Evolutionary conservation across 2,888 invertebrate genomes (phyloP).

Genomic region (Drosophila parthenogenetica): DNA sequence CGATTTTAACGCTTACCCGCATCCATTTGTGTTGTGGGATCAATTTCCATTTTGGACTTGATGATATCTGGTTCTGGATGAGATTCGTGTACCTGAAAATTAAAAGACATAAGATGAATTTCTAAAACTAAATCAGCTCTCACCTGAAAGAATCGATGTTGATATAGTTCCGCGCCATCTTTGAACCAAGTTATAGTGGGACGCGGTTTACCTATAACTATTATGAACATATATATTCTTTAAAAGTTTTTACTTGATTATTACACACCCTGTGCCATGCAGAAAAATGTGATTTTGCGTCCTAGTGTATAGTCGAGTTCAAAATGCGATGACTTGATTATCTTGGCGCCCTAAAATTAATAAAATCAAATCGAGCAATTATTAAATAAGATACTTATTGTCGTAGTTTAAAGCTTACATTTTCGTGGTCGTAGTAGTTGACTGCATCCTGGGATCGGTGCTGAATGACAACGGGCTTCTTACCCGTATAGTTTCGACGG

Average conservation of each 20-base stretch:
- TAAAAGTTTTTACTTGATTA: background rate
- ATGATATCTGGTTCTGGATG: slow-evolving; percentile 91
- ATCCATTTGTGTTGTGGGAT: slow-evolving; percentile 98
- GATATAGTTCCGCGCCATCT: slow-evolving; percentile 96
- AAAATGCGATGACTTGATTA: slow-evolving; percentile 94
- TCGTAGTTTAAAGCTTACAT: slow-evolving; percentile 86
- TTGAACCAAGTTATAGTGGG: slow-evolving; percentile 98
- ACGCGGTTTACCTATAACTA: slow-evolving; percentile 87
- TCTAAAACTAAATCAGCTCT: no score
- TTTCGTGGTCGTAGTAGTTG: slow-evolving; percentile 95
- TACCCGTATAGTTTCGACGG: slow-evolving; percentile 84
- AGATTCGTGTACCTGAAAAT: slow-evolving; percentile 93
- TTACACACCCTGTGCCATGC: slow-evolving; percentile 92
- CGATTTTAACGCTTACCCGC: slow-evolving; percentile 87
- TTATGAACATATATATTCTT: background rate
- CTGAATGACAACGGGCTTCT: slow-evolving; percentile 86
- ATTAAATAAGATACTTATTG: background rate
- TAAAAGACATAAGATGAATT: background rate
- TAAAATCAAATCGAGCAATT: background rate
- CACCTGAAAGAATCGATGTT: slow-evolving; percentile 94
- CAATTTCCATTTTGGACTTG: slow-evolving; percentile 97
- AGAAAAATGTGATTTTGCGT: slow-evolving; percentile 96
- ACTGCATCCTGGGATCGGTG: slow-evolving; percentile 95
- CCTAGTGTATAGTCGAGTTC: slow-evolving; percentile 96
- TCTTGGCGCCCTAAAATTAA: slow-evolving; percentile 92